These are phyloP conservation scores for Lepidonotus clava DNA, from an alignment of 2,888 invertebrate species.

Conservation along the genomic window DNA sequence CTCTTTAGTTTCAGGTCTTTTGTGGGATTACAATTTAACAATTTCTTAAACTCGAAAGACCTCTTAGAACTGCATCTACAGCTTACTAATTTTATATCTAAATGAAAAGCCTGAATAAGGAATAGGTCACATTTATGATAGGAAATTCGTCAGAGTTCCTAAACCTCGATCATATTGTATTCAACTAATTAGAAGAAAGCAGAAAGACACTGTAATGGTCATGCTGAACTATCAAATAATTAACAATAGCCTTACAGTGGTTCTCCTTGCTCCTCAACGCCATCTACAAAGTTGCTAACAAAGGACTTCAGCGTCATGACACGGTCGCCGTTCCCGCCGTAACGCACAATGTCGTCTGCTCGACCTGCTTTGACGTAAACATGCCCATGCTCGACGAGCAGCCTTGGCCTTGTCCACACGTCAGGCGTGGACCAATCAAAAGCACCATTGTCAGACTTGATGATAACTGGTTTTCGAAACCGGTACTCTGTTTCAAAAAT, in stretches of 20 bases:
- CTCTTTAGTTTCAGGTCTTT: no score
- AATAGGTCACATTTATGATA: no score
- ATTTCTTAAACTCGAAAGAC: no score
- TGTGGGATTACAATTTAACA: no score
- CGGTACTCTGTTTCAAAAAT: conserved; percentile 23
- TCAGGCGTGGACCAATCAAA: conserved; percentile 22
- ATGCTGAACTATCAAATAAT: no score
- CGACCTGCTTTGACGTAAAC: conserved; percentile 9
- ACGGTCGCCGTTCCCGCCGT: not conserved
- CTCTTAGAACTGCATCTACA: no score
- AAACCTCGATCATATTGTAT: no score
- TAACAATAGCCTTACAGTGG: conserved; percentile 42
- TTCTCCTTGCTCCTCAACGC: not conserved
- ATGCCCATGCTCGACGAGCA: not conserved
- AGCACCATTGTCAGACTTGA: conserved; percentile 41
- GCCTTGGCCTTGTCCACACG: conserved; percentile 9
- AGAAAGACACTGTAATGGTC: no score
- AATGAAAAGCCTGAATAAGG: no score
- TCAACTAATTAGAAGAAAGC: no score
- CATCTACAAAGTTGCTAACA: not conserved
- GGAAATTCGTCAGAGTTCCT: no score
- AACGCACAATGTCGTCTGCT: conserved; percentile 25
- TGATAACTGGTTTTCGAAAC: conserved; percentile 39
- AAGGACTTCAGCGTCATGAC: not conserved
- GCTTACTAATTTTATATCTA: no score